phyloP scores from a whole-genome alignment of 2,888 invertebrate species.

The Synanthedon tipuliformis region DNA sequence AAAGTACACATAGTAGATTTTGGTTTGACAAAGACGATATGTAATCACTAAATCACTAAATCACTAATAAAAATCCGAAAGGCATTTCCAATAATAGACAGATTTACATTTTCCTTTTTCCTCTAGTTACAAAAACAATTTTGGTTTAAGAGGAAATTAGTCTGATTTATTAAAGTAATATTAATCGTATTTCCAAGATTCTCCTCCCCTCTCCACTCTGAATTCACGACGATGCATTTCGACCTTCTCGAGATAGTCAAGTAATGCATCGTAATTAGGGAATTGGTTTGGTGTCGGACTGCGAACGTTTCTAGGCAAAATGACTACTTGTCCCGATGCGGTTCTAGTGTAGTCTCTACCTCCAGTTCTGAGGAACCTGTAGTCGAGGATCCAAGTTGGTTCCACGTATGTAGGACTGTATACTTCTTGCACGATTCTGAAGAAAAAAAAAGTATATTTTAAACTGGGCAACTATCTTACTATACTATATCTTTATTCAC shows the following conservation, averaged over 20 bases:
- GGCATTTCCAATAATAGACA: too few species aligned
- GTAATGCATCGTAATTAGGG: constrained; percentile 37
- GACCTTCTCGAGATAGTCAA: constrained; percentile 37
- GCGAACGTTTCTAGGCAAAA: constrained; percentile 35
- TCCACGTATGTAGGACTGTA: constrained; percentile 48
- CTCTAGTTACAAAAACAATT: too few species aligned
- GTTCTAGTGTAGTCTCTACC: constrained; percentile 50
- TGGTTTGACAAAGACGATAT: too few species aligned
- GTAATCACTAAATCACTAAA: too few species aligned
- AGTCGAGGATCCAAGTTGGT: constrained; percentile 47
- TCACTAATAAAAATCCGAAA: too few species aligned
- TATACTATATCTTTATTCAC: too few species aligned
- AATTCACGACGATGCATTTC: constrained; percentile 12
- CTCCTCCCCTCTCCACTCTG: not conserved
- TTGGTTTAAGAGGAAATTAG: too few species aligned
- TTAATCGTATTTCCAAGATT: too few species aligned
- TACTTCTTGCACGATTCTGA: constrained; percentile 40
- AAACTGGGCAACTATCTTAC: too few species aligned
- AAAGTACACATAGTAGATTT: too few species aligned
- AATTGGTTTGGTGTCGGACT: constrained; percentile 33
- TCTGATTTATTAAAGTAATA: too few species aligned
- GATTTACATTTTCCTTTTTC: too few species aligned
- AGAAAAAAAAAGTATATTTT: not conserved
- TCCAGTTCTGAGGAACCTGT: constrained; percentile 48
- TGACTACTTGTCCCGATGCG: constrained; percentile 48